These are phyloP conservation scores for Diacarnus erythraeanus DNA, from an alignment of 37 sponge, comb jelly and placozoan species.

Conservation along the genomic window DNA sequence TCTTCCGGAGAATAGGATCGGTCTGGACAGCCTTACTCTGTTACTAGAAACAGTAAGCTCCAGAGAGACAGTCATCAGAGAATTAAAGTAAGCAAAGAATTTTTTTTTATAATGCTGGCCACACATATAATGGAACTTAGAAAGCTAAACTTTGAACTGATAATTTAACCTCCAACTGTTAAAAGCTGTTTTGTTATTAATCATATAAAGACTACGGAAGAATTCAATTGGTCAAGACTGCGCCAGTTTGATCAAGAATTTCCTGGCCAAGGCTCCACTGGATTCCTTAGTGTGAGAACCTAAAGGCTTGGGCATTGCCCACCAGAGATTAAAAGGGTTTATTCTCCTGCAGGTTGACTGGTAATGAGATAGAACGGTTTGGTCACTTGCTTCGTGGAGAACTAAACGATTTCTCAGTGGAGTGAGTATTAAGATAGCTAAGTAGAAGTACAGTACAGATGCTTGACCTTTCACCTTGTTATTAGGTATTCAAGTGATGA, in stretches of 20 bases:
- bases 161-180: background rate
- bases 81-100: slow-evolving; percentile 36
- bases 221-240: slow-evolving; percentile 46
- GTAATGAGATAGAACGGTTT: slow-evolving; percentile 58
- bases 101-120: background rate
- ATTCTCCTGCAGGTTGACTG: slow-evolving; percentile 42
- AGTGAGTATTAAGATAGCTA: no score
- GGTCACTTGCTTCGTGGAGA: slow-evolving; percentile 27
- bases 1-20: slow-evolving; percentile 48
- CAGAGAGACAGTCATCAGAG: slow-evolving; percentile 24
- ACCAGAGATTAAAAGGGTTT: background rate
- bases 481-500: background rate
- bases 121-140: no score
- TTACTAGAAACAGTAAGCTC: slow-evolving; percentile 26
- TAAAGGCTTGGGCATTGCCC: background rate
- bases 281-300: slow-evolving; percentile 49
- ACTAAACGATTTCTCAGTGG: slow-evolving; percentile 41
- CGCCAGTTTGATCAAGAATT: slow-evolving; percentile 22
- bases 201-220: slow-evolving; percentile 23
- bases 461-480: no score
- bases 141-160: no score
- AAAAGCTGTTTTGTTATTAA: background rate
- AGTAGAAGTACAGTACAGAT: no score
- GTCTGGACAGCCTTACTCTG: slow-evolving; percentile 12
- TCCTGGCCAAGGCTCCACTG: slow-evolving; percentile 28